Base-by-base conservation (phyloP, 1,140 invertebrate species). In the Aethina tumida region DNA sequence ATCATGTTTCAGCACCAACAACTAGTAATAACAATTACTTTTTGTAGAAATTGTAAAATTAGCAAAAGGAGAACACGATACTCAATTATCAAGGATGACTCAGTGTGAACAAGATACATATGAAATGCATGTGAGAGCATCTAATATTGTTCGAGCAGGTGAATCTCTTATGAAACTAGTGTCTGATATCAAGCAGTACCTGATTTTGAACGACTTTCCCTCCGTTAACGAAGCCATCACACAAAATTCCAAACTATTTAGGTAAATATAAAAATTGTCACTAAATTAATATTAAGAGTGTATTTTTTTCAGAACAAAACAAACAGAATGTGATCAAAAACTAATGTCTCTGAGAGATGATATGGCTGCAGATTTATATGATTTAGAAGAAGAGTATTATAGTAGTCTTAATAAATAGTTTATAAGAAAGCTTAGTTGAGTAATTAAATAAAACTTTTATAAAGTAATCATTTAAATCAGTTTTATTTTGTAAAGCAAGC, bases 301-400 rank as follows among this genome's bases (percentile, higher is more conserved):
- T 43, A 36, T 44, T 33, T 39, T 38, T 48, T 48, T 18, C 33
- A 74, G 86, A 39, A 78, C 81, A 0, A 89, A 89, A 56, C 89
- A 95, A 67, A 77, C 79, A 16, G 89, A 94, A 55, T 89, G 85
- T 65, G 94, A 97, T 67, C 84, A 86, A 52, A 96, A 95, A 67
- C 64, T 97, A 9, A 88, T 92, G 73, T 82, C 80, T 17, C 59
- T 97, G 12, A 59, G 92, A 36, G 93, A 97, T 63, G 93, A 97
- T 56, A 92, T 97, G 74, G 87, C 92, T 17, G 79, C 85, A 28
- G 91, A 97, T 68, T 67, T 97, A 0, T 95, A 92, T 68, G 93
- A 97, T 65, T 66, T 97, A 22, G 93, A 97, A 73, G 92, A 97
- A 67, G 94, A 97, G 71, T 97, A 96, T 66, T 97, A 95, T 60